Conservation (phyloP, 2,113 vertebrate species). For the Alectura lathami region DNA sequence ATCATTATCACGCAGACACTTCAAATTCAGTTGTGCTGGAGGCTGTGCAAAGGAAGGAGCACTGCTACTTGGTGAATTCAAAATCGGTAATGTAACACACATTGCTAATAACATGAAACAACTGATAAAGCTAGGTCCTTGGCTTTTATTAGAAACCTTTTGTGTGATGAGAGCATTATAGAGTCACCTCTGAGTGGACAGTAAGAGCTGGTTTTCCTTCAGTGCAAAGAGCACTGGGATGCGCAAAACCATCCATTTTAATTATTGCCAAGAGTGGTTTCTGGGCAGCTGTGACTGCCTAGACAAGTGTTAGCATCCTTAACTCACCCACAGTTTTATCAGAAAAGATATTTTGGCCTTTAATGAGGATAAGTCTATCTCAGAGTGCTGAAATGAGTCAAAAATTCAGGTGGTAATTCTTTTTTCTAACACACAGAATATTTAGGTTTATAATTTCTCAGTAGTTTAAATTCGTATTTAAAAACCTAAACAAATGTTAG, state of each 20-base stretch:
- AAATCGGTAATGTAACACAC: not conserved
- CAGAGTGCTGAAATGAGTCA: not conserved
- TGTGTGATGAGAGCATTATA: not conserved
- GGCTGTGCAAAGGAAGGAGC: not conserved
- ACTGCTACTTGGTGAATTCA: not conserved
- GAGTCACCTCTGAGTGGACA: not conserved
- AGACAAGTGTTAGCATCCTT: not conserved
- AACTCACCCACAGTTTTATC: not conserved
- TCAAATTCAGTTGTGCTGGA: not conserved
- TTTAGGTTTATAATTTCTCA: not conserved
- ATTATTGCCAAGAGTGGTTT: not conserved
- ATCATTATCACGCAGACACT: not conserved
- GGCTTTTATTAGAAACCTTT: slow-evolving; percentile 1
- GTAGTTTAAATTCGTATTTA: not conserved
- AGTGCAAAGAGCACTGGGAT: not conserved
- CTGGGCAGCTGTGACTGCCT: not conserved
- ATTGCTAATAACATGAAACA: not conserved
- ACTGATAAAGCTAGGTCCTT: not conserved
- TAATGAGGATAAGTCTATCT: not conserved
- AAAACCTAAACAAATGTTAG: not conserved
- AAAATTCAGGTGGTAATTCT: not conserved
- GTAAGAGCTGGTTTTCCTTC: not conserved
- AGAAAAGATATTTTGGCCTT: not conserved
- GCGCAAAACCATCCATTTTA: not conserved
- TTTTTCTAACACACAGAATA: not conserved